Evolutionary conservation across 2,888 invertebrate species (phyloP).

Genomic region (Hemicrepidius hirtus): DNA sequence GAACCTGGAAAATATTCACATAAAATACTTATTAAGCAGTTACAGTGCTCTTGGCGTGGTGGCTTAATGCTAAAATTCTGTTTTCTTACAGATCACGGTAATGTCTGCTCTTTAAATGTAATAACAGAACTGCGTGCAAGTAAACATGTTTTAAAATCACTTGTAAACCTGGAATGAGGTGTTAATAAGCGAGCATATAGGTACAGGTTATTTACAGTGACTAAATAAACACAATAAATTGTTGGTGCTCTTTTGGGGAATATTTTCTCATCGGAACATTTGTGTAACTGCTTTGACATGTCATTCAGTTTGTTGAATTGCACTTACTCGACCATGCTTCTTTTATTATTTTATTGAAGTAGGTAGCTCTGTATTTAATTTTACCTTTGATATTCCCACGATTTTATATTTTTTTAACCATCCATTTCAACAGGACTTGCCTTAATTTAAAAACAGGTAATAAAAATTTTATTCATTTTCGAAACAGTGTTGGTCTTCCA

Average conservation of each 20-base stretch:
- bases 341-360: conserved; percentile 36
- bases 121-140: conserved; percentile 51
- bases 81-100: conserved; percentile 25
- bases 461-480: no score
- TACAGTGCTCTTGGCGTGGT: background rate
- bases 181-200: conserved; percentile 62
- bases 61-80: conserved; percentile 17
- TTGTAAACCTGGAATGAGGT: conserved; percentile 64
- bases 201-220: conserved; percentile 59
- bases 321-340: conserved; percentile 21
- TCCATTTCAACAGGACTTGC: no score
- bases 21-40: background rate
- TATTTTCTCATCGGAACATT: conserved; percentile 60
- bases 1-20: background rate
- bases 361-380: background rate
- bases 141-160: conserved; percentile 58
- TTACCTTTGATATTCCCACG: background rate
- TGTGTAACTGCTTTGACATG: conserved; percentile 39
- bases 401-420: no score
- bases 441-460: no score
- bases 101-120: conserved; percentile 35
- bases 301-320: conserved; percentile 34
- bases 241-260: conserved; percentile 54
- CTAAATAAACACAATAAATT: conserved; percentile 59
- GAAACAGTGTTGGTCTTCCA: no score